These are phyloP conservation scores for Lucilia cuprina DNA, from an alignment of 1,140 invertebrate genomes.

Conservation along the genomic window DNA sequence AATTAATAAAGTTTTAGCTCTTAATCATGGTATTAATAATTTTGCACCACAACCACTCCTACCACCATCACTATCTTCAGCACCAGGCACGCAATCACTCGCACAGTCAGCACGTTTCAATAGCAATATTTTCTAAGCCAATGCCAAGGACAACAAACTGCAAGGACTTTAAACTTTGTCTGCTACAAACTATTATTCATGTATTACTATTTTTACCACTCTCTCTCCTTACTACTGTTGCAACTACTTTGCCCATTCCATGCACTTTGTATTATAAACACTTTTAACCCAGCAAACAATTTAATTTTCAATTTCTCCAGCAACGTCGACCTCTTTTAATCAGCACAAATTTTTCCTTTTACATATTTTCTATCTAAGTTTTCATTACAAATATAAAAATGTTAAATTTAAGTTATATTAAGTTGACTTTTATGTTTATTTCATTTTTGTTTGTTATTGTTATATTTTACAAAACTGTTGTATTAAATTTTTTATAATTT, in stretches of 20 bases:
- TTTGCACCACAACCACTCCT: slow-evolving; percentile 58
- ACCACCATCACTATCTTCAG: not conserved
- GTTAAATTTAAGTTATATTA: not conserved
- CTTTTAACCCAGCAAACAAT: not conserved
- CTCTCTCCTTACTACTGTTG: not conserved
- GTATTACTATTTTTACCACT: not conserved
- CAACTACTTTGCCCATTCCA: too few relatives aligned
- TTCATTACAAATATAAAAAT: too few relatives aligned
- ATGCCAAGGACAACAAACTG: not conserved
- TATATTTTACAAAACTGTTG: not conserved
- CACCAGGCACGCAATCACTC: not conserved
- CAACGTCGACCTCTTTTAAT: not conserved
- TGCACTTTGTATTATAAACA: slow-evolving; percentile 31
- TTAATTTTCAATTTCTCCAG: not conserved
- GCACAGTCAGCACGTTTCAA: slow-evolving; percentile 16
- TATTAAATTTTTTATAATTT: not conserved
- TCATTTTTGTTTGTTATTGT: not conserved
- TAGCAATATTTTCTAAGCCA: slow-evolving; percentile 16
- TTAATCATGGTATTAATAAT: slow-evolving; percentile 71
- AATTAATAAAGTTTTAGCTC: slow-evolving; percentile 78
- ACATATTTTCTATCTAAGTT: not conserved
- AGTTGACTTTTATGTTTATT: not conserved
- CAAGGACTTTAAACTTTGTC: not conserved
- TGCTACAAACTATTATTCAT: not conserved
- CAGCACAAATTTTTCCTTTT: not conserved